These are phyloP conservation scores for Sceliomorpha sp. DNA, from an alignment of 2,888 invertebrate genomes.

Conservation along the genomic window DNA sequence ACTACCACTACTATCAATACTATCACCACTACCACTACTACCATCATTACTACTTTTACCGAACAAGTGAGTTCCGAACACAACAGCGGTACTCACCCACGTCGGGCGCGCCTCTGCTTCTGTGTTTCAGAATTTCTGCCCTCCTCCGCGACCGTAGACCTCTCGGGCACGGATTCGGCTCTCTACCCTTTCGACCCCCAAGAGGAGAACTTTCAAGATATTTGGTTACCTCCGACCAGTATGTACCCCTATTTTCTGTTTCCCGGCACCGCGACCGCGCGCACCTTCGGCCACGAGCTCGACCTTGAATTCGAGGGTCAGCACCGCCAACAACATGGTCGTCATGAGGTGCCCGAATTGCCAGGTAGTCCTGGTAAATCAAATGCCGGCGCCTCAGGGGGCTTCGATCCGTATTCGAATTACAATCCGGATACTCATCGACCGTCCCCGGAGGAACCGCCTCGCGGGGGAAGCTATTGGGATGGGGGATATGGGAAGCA, in stretches of 20 bases:
- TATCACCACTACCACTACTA: conserved; percentile 33
- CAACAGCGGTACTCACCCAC: conserved; percentile 66
- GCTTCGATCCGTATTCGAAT: conserved; percentile 62
- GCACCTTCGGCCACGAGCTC: conserved; percentile 69
- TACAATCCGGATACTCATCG: conserved; percentile 57
- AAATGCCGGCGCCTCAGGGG: conserved; percentile 64
- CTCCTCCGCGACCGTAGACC: conserved; percentile 81
- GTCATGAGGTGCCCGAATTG: conserved; percentile 68
- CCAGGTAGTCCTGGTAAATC: conserved; percentile 67
- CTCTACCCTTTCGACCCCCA: conserved; percentile 81
- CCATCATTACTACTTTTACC: conserved; percentile 19
- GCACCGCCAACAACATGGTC: conserved; percentile 61
- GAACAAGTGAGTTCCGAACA: conserved; percentile 57
- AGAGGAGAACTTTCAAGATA: conserved; percentile 81
- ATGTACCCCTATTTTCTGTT: conserved; percentile 84
- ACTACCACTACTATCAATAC: conserved; percentile 26
- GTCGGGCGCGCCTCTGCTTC: conserved; percentile 78
- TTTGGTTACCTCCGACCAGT: conserved; percentile 82
- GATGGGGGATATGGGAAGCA: conserved; percentile 58
- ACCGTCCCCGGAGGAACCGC: conserved; percentile 29
- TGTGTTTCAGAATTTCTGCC: conserved; percentile 84
- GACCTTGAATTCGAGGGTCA: conserved; percentile 62
- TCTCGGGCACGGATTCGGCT: conserved; percentile 83
- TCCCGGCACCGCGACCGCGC: conserved; percentile 82
- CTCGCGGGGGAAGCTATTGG: conserved; percentile 44